These are phyloP conservation scores for Oenanthe oenanthe DNA, from an alignment of 2,113 vertebrate species.

Conservation along the genomic window DNA sequence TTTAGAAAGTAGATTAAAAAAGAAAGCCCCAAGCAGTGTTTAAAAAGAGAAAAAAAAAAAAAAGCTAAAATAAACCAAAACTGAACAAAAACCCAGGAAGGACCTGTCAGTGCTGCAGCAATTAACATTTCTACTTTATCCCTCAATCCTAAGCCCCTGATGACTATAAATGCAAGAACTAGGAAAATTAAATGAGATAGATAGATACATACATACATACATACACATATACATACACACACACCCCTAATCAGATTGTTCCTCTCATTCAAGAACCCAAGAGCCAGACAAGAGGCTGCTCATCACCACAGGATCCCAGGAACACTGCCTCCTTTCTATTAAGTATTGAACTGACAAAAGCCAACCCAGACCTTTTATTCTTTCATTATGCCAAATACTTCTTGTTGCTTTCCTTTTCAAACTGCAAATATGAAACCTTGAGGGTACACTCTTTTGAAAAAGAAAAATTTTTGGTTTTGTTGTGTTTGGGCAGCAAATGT, in stretches of 20 bases:
- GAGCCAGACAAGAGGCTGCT: neutral
- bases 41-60: neutral
- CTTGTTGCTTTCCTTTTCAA: neutral
- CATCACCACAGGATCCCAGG: neutral
- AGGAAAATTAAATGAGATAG: neutral
- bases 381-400: neutral
- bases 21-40: neutral
- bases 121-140: neutral
- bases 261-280: neutral
- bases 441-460: neutral
- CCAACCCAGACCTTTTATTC: neutral
- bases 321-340: neutral
- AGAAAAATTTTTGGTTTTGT: neutral
- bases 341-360: neutral
- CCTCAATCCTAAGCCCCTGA: neutral
- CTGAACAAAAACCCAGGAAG: neutral
- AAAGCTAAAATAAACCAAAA: neutral
- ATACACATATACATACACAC: too few species aligned
- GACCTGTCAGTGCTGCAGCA: neutral
- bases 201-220: neutral
- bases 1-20: constrained; percentile 22
- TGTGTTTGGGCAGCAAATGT: neutral
- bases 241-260: neutral
- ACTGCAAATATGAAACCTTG: rapidly evolving
- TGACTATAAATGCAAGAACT: neutral